Conservation (phyloP, 1,140 invertebrate genomes). For the Eciton burchellii region DNA sequence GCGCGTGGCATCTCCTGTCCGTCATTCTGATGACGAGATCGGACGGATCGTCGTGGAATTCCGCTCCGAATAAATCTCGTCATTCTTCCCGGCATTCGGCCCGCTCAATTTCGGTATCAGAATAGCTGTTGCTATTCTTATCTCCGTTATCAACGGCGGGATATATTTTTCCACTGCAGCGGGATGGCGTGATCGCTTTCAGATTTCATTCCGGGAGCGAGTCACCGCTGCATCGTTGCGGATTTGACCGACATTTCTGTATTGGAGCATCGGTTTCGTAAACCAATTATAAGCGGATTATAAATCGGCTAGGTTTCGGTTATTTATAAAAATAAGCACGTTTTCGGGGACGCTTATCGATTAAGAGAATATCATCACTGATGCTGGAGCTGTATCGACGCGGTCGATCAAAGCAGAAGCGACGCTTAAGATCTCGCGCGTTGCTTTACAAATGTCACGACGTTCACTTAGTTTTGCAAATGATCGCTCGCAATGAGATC, state of each 20-base stretch:
- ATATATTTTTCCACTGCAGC: too few species aligned
- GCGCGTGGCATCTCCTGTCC: neutral
- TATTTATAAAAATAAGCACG: neutral
- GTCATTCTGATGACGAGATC: neutral
- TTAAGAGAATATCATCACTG: constrained; percentile 9
- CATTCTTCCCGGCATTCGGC: neutral
- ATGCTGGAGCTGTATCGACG: neutral
- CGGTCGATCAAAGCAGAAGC: neutral
- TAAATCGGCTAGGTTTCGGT: neutral
- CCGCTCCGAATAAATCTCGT: too few species aligned
- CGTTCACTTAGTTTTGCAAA: neutral
- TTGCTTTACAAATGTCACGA: neutral
- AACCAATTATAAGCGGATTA: too few species aligned
- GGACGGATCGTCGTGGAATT: too few species aligned
- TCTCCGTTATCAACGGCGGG: too few species aligned
- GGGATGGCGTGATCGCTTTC: too few species aligned
- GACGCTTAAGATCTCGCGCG: neutral
- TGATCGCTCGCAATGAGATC: too few species aligned
- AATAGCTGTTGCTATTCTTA: neutral
- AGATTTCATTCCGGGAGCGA: neutral
- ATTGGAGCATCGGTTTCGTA: too few species aligned
- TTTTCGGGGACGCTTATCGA: constrained; percentile 7
- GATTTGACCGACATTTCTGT: constrained; percentile 22
- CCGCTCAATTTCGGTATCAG: neutral
- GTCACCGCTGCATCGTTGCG: neutral